A percentile compares a stretch with the other conserved stretches of the same genome.
phyloP scores from a whole-genome alignment of 2,797 vertebrate genomes.

The Epinephelus malabaricus region DNA sequence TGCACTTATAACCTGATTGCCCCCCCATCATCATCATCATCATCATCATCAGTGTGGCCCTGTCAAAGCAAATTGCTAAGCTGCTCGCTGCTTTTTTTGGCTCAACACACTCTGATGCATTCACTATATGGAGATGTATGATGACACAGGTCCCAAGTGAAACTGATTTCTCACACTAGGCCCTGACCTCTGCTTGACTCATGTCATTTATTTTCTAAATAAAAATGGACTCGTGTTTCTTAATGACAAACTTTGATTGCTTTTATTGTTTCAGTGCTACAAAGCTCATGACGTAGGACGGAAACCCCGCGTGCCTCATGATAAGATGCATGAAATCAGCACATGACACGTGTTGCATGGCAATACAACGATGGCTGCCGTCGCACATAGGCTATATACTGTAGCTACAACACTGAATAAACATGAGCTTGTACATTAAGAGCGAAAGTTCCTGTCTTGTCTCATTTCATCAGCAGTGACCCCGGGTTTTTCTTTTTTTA shows the following conservation, averaged over 20 bases:
- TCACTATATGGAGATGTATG: slow-evolving; percentile 35
- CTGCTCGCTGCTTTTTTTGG: slow-evolving; percentile 26
- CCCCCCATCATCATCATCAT: not conserved
- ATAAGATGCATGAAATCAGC: slow-evolving; percentile 77
- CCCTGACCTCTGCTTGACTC: slow-evolving; percentile 4
- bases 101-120: slow-evolving; percentile 26
- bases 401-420: slow-evolving; percentile 79
- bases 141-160: slow-evolving; percentile 11
- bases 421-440: slow-evolving; percentile 78
- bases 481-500: slow-evolving; percentile 25
- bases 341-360: slow-evolving; percentile 78
- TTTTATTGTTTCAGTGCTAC: slow-evolving; percentile 79
- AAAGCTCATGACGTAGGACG: slow-evolving; percentile 70
- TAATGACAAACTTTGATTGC: slow-evolving; percentile 75
- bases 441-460: slow-evolving; percentile 47
- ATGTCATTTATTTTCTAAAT: slow-evolving; percentile 34
- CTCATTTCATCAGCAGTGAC: slow-evolving; percentile 35
- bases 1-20: slow-evolving; percentile 33
- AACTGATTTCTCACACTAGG: slow-evolving; percentile 24
- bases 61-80: slow-evolving; percentile 36
- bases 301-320: slow-evolving; percentile 69
- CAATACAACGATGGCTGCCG: slow-evolving; percentile 78
- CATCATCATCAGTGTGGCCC: slow-evolving; percentile 22
- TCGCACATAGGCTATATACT: slow-evolving; percentile 71
- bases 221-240: slow-evolving; percentile 65